These are phyloP conservation scores for Bombus pyrosoma DNA, from an alignment of 1,140 invertebrate species.

Conservation along the genomic window DNA sequence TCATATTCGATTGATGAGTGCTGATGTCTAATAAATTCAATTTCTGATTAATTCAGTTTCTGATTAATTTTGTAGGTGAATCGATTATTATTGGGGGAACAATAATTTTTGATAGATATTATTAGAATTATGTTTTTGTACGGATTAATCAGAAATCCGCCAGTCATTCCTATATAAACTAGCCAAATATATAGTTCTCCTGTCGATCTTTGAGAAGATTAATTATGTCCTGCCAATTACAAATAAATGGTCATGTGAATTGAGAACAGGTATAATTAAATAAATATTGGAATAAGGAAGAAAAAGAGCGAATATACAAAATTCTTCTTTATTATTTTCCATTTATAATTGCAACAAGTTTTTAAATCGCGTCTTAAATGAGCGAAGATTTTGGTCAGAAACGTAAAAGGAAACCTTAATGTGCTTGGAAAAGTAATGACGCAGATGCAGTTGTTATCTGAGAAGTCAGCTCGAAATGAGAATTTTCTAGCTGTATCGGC, in stretches of 20 bases:
- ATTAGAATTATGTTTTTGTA: not conserved
- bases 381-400: no score
- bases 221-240: not conserved
- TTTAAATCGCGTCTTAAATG: not conserved
- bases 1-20: no score
- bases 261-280: not conserved
- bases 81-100: not conserved
- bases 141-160: not conserved
- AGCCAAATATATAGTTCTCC: not conserved
- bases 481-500: slow-evolving; percentile 62
- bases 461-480: slow-evolving; percentile 58
- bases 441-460: slow-evolving; percentile 54
- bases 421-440: not conserved
- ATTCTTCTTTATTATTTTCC: no score
- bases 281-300: not conserved
- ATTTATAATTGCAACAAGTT: no score
- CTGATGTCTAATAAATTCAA: no score
- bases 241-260: not conserved
- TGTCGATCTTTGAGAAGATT: not conserved
- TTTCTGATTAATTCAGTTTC: not conserved
- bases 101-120: not conserved
- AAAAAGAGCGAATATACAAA: no score
- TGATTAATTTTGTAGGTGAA: not conserved
- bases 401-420: not conserved
- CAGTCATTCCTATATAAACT: not conserved